Conservation (phyloP, 1,140 invertebrate genomes). For the Anthonomus grandis region DNA sequence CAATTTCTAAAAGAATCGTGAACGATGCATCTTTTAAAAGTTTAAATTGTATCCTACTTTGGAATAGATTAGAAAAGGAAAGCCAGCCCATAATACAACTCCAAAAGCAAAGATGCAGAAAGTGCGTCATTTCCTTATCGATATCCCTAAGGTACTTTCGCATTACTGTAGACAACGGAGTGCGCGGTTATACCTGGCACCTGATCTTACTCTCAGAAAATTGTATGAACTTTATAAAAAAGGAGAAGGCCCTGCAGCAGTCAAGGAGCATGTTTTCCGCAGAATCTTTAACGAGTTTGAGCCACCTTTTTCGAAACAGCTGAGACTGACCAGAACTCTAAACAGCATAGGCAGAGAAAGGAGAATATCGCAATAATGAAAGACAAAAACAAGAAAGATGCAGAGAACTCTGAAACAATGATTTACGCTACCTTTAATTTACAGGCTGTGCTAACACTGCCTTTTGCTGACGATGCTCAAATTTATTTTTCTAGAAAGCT, state of each 20-base stretch:
- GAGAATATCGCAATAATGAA: too few species aligned
- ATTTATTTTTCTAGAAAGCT: slow-evolving; percentile 13
- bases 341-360: not conserved
- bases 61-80: not conserved
- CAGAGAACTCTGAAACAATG: not conserved
- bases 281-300: too few species aligned
- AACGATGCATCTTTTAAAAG: not conserved
- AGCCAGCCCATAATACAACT: too few species aligned
- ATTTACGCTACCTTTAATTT: not conserved
- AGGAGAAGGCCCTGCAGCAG: not conserved
- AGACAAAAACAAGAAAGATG: too few species aligned
- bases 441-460: not conserved
- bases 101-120: too few species aligned
- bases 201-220: not conserved
- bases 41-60: not conserved
- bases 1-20: not conserved
- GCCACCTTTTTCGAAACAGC: too few species aligned
- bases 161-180: too few species aligned
- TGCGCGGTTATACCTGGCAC: too few species aligned
- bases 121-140: too few species aligned
- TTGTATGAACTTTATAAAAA: not conserved
- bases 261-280: too few species aligned
- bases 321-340: too few species aligned
- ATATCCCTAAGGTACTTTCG: too few species aligned
- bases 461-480: slow-evolving; percentile 1